A percentile compares a stretch with the other conserved stretches of the same genome.
Conservation (phyloP, 2,888 invertebrate genomes). For the Dexiosoma caninum region DNA sequence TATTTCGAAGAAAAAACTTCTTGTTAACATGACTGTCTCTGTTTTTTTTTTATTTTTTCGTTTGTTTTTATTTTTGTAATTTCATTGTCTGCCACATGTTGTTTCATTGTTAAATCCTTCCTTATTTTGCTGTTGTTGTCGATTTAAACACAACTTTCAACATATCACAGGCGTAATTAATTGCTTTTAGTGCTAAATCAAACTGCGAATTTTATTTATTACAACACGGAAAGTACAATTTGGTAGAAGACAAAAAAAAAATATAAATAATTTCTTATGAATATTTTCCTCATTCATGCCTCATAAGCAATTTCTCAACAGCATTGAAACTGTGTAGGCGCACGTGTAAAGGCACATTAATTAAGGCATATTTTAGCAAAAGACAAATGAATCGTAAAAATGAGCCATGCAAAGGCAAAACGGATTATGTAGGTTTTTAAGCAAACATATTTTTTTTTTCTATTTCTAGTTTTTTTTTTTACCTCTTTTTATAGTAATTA, state of each 20-base stretch:
- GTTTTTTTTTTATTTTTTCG: too few relatives aligned
- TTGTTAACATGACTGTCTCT: too few relatives aligned
- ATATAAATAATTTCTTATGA: too few relatives aligned
- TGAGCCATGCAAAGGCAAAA: slow-evolving; percentile 54
- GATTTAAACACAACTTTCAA: slow-evolving; percentile 39
- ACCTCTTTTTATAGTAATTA: too few relatives aligned
- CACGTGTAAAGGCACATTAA: slow-evolving; percentile 66
- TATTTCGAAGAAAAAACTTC: too few relatives aligned
- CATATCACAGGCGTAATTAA: slow-evolving; percentile 63
- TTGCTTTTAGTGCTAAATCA: slow-evolving; percentile 65
- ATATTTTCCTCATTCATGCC: slow-evolving; percentile 6
- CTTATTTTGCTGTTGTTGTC: slow-evolving; percentile 23
- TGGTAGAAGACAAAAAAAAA: not conserved
- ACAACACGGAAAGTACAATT: slow-evolving; percentile 44
- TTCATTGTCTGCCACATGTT: slow-evolving; percentile 41
- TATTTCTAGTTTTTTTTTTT: not conserved
- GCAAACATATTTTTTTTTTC: not conserved
- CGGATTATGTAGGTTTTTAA: not conserved
- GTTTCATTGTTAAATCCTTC: slow-evolving; percentile 26
- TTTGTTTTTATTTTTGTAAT: not conserved
- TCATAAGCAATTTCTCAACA: slow-evolving; percentile 22
- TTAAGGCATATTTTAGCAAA: slow-evolving; percentile 61
- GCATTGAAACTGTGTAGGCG: slow-evolving; percentile 63
- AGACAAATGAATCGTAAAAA: slow-evolving; percentile 61
- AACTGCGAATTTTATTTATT: slow-evolving; percentile 68